Base-by-base conservation (phyloP, 1,140 invertebrate genomes). In the Leucophenga varia region DNA sequence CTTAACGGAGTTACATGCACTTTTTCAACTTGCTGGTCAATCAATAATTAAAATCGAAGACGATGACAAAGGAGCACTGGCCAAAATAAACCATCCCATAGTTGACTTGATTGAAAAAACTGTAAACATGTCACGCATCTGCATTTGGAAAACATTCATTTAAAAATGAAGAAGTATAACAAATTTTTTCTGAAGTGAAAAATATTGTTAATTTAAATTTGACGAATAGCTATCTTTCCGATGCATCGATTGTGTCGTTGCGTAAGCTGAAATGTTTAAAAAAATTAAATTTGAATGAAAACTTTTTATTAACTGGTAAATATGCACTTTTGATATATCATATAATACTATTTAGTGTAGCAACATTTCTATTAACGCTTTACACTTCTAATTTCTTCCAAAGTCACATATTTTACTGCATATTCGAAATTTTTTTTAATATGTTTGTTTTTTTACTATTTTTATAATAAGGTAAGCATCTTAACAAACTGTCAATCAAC, bases 1-100 rank as follows among this genome's bases (percentile, higher is more conserved):
- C n/a, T n/a, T n/a, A n/a, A n/a, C n/a, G 61, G 57, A 71, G 20
- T 34, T 61, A 8, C 57, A 49, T 2, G 54, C 64, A 13, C 70
- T 70, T 18, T 64, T 71, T 18, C 8, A 10, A 0, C 25, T 67
- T 3, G 61, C 61, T 1, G 65, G 67, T 1, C 0, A 6, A 1
- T 19, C 56, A 42, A 45, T 71, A 0, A 30, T 13, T 32, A 21
- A 0, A 37, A 47, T 19, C 6, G 10, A 3, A 35, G 58, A 12
- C 59, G 61, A 2, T n/a, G n/a, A n/a, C n/a, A n/a, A n/a, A n/a
- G n/a, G n/a, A n/a, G n/a, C n/a, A n/a, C n/a, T n/a, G n/a, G n/a
- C n/a, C n/a, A n/a, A n/a, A n/a, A n/a, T n/a, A n/a, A n/a, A n/a
- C n/a, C n/a, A n/a, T n/a, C n/a, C n/a, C n/a, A 18, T 70, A 2